Conservation (phyloP, 2,888 invertebrate genomes). For the Myathropa florea region DNA sequence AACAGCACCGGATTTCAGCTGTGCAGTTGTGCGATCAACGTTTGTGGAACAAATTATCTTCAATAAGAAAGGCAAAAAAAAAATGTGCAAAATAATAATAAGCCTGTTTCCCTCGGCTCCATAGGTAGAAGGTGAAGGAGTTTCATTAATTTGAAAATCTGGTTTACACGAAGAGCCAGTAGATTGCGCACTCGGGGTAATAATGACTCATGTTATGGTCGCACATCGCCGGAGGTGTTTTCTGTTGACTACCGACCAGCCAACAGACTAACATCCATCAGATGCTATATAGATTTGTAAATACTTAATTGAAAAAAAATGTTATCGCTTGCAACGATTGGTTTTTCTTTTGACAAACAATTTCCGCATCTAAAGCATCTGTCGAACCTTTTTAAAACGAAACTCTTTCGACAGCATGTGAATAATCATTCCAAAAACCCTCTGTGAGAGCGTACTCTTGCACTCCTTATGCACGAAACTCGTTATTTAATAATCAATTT, state of each 20-base stretch:
- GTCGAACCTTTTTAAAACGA: neutral
- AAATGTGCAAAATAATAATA: slow-evolving; percentile 54
- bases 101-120: slow-evolving; percentile 63
- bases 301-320: slow-evolving; percentile 40
- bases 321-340: neutral
- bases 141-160: slow-evolving; percentile 70
- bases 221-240: slow-evolving; percentile 62
- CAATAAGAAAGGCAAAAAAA: slow-evolving; percentile 46
- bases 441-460: neutral
- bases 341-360: neutral
- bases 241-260: neutral
- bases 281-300: slow-evolving; percentile 25
- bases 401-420: neutral
- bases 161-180: slow-evolving; percentile 66
- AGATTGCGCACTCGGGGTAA: slow-evolving; percentile 35
- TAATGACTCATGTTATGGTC: slow-evolving; percentile 65
- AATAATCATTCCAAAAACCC: neutral
- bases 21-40: slow-evolving; percentile 59
- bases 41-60: slow-evolving; percentile 70
- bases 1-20: slow-evolving; percentile 65
- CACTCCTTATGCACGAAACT: slow-evolving; percentile 32
- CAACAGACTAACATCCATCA: slow-evolving; percentile 35
- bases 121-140: slow-evolving; percentile 63
- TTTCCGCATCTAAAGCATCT: neutral
- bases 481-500: slow-evolving; percentile 55